phyloP scores from a whole-genome alignment of 2,888 invertebrate genomes.

The Opisthograptis luteolata region DNA sequence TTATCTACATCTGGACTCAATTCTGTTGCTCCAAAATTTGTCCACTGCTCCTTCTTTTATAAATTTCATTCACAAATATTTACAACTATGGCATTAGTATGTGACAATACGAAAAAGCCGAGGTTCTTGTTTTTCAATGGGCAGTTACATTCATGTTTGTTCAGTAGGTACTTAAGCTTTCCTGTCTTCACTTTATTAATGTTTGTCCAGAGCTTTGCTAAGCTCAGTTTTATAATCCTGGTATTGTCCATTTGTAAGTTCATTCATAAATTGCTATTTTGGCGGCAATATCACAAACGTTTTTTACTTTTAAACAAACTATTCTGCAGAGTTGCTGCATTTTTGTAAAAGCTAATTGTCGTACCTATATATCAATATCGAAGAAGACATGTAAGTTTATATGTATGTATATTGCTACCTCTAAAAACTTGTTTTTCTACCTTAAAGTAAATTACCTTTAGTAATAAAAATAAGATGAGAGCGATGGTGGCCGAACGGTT shows the following conservation, averaged over 20 bases:
- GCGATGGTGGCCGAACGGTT: too few relatives aligned
- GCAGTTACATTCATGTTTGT: slow-evolving; percentile 55
- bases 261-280: slow-evolving; percentile 50
- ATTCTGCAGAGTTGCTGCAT: not conserved
- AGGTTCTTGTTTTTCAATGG: slow-evolving; percentile 42
- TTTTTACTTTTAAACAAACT: not conserved
- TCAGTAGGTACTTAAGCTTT: slow-evolving; percentile 40
- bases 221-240: slow-evolving; percentile 42
- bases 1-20: slow-evolving; percentile 20
- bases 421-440: too few relatives aligned
- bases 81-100: slow-evolving; percentile 63
- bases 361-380: too few relatives aligned
- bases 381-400: too few relatives aligned
- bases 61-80: slow-evolving; percentile 71
- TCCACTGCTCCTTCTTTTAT: slow-evolving; percentile 32
- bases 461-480: too few relatives aligned
- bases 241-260: slow-evolving; percentile 46
- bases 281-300: slow-evolving; percentile 33
- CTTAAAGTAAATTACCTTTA: too few relatives aligned
- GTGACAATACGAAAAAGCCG: slow-evolving; percentile 33
- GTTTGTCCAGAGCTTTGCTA: slow-evolving; percentile 43
- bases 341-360: too few relatives aligned
- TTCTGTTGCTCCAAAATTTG: slow-evolving; percentile 53
- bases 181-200: slow-evolving; percentile 49
- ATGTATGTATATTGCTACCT: too few relatives aligned